These are phyloP conservation scores for Cyclina sinensis DNA, from an alignment of 1,140 invertebrate species.

Conservation along the genomic window DNA sequence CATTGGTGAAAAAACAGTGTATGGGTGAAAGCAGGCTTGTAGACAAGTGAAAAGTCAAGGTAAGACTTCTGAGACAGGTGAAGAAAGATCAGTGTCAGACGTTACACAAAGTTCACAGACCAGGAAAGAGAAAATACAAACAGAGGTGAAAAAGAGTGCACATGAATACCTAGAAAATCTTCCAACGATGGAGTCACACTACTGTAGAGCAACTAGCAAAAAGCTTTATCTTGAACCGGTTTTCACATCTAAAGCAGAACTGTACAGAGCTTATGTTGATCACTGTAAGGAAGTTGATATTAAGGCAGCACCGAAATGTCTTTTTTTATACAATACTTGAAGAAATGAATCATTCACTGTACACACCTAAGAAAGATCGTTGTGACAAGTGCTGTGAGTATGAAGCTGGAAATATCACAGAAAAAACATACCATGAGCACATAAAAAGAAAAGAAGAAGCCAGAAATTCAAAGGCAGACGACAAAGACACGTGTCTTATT, in stretches of 20 bases:
- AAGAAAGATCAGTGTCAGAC: too few species aligned
- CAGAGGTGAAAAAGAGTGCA: neutral
- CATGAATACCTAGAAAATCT: neutral
- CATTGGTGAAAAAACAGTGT: slow-evolving; percentile 2
- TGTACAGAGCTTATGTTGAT: neutral
- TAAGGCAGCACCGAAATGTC: neutral
- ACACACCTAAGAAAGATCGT: neutral
- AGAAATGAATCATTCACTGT: neutral
- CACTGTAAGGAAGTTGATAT: too few species aligned
- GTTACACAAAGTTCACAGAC: neutral
- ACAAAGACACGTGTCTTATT: neutral
- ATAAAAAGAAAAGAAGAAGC: neutral
- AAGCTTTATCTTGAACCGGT: neutral
- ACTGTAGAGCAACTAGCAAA: neutral
- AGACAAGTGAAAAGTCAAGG: neutral
- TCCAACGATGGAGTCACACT: slow-evolving; percentile 12
- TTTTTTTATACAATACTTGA: neutral
- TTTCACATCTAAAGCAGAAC: neutral
- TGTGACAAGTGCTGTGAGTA: too few species aligned
- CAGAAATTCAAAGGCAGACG: neutral
- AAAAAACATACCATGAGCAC: too few species aligned
- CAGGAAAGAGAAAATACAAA: neutral
- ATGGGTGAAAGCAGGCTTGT: neutral
- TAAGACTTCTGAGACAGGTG: too few species aligned
- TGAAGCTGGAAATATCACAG: neutral